Conservation (phyloP, 2,113 vertebrate species). For the Lepidothrix coronata region DNA sequence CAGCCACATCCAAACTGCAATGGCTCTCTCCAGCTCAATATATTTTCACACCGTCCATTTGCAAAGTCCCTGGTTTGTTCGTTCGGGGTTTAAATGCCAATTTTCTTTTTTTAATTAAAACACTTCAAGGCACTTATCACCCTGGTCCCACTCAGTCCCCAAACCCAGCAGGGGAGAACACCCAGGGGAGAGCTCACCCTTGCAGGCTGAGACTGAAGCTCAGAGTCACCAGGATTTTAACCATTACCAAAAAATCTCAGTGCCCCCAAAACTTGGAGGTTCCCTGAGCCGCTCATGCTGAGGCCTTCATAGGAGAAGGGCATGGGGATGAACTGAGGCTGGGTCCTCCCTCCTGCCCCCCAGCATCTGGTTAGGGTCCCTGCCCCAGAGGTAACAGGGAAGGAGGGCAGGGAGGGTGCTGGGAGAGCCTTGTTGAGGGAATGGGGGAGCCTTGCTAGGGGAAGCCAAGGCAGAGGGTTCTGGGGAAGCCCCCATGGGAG, state of each 20-base stretch:
- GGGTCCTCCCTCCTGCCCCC: background rate
- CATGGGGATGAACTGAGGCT: background rate
- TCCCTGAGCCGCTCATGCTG: no score
- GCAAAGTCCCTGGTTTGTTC: background rate
- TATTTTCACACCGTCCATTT: background rate
- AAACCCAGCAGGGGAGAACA: rapidly evolving
- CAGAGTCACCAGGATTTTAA: background rate
- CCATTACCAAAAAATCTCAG: background rate
- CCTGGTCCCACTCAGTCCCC: rapidly evolving
- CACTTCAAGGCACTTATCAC: rapidly evolving
- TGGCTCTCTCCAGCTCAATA: background rate
- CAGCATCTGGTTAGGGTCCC: background rate
- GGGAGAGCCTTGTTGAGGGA: background rate
- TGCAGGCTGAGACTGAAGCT: background rate
- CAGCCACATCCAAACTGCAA: background rate
- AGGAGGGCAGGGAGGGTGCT: rapidly evolving
- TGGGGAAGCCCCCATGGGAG: rapidly evolving
- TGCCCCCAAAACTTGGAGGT: background rate
- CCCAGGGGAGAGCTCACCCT: rapidly evolving
- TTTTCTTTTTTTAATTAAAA: background rate
- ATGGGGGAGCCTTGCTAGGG: background rate
- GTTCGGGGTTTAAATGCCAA: rapidly evolving
- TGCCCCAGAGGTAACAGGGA: rapidly evolving
- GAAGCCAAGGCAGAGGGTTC: background rate
- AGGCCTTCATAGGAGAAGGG: background rate